Base-by-base conservation (phyloP, 23 tunicate genomes). In the Aplidium turbinatum region DNA sequence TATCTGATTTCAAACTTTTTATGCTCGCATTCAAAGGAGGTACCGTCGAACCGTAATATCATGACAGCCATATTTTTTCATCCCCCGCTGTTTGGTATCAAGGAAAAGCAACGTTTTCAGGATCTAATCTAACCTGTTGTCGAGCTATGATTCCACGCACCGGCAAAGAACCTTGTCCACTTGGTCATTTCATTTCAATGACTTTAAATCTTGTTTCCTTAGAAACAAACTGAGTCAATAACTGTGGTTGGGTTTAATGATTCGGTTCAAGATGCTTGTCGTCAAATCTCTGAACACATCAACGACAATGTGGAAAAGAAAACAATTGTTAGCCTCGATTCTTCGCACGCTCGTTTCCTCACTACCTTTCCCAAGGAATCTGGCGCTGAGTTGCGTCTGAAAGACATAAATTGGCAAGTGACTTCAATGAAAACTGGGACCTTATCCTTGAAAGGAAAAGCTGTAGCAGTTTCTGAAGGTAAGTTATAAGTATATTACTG, bases 191-290 rank as follows among this genome's bases (percentile, higher is more conserved):
- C n/a, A n/a, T n/a, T n/a, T n/a, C n/a, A n/a, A n/a, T n/a, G n/a
- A n/a, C n/a, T n/a, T n/a, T n/a, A n/a, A n/a, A n/a, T n/a, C n/a
- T n/a, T n/a, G n/a, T n/a, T n/a, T n/a, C n/a, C n/a, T n/a, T n/a
- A n/a, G n/a, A n/a, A n/a, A n/a, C n/a, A n/a, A n/a, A n/a, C n/a
- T n/a, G n/a, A n/a, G n/a, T n/a, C n/a, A n/a, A n/a, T 65, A 27
- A 65, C 38, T 35, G 36, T 65, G 48, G 72, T 65, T 16, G 72
- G 72, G 3, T 4, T 65, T 4, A 38, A 65, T 18, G 29, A 22
- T 2, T 36, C 50, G 2, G 72, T 65, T 65, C 29, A 7, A 3
- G 28, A 35, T 16, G 24, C 72, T 9, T 16, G n/a, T 28, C 22
- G 72, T 2, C 25, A 35, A 5, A 65, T 65, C 50, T 4, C 50